Base-by-base conservation (phyloP, 2,888 invertebrate genomes). In the Cataglyphis altisquamis region DNA sequence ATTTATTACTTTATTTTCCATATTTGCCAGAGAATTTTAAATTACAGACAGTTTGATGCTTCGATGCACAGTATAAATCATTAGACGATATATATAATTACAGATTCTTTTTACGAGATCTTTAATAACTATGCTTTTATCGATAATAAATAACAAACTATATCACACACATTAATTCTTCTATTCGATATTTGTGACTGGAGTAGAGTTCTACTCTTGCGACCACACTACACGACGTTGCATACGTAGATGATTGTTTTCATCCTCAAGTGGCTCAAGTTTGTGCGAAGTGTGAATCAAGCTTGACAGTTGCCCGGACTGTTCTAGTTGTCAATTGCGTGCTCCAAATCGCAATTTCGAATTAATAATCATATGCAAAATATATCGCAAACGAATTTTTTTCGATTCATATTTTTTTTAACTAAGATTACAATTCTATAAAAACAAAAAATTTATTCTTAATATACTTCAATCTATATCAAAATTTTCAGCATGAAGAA, bases 1-100 rank as follows among this genome's bases (percentile, higher is more conserved):
- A 93, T 96, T 96, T 83, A 97, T 94, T 90, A 95, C 95, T 78
- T 94, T 91, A 88, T 95, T 84, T 21, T 90, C 91, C 92, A 91
- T 45, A 45, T 92, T 92, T 4, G 5, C 12, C 3, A 10, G 12
- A 10, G 52, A 5, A 32, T 10, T 57, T 32, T 25, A 57, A 64
- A 39, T 18, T 52, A 25, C 6, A 39, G 55, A 8, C 5, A 41
- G 9, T 32, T 18, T 21, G n/a, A 39, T 9, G 21, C 10, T 25
- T 21, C 9, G 36, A 75, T 25, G 0, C 12, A 18, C 25, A 25
- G 9, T 25, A 25, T 25, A 9, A 55, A 0, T 64, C n/a, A 9
- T 25, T 63, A 29, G 9, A 62, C 4, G 15, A 60, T 12, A n/a
- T 6, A 6, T 48, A 48, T 15, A 4, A 45, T n/a, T 18, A 29